A percentile compares a stretch with the other conserved stretches of the same genome.
Conservation (phyloP, 2,888 invertebrate species). For the Trileptium ribeirensis region DNA sequence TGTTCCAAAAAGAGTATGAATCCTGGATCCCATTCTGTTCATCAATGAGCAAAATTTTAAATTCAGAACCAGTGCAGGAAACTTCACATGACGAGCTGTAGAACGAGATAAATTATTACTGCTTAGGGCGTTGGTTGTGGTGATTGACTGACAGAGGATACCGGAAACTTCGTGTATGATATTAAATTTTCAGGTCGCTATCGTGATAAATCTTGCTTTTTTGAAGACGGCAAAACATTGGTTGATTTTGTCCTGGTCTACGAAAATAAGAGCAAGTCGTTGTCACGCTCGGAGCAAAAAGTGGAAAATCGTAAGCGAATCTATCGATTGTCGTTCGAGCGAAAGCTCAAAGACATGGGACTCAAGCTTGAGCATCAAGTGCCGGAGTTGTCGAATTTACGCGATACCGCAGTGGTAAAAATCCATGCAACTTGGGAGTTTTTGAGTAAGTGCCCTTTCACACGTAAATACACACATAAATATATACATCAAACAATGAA, state of each 20-base stretch:
- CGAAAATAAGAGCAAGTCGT: not conserved
- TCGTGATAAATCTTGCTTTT: not conserved
- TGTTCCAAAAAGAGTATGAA: too few relatives aligned
- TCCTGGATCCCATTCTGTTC: too few relatives aligned
- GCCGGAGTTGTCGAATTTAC: constrained; percentile 10
- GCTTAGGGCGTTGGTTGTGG: too few relatives aligned
- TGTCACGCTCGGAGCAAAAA: not conserved
- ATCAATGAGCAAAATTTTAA: too few relatives aligned
- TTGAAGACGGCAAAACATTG: not conserved
- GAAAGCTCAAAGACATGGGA: constrained; percentile 18
- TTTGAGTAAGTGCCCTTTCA: not conserved
- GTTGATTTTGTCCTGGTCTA: constrained; percentile 12
- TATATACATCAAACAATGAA: too few relatives aligned
- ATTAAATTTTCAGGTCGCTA: not conserved
- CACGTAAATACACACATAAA: too few relatives aligned
- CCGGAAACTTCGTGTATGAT: too few relatives aligned
- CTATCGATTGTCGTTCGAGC: constrained; percentile 25
- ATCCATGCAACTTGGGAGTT: constrained; percentile 21
- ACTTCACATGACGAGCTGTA: too few relatives aligned
- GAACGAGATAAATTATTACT: too few relatives aligned
- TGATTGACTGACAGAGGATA: too few relatives aligned
- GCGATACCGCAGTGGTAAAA: constrained; percentile 19
- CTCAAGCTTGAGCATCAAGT: constrained; percentile 24
- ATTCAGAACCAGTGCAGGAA: too few relatives aligned
- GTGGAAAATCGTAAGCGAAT: not conserved